Evolutionary conservation across 1,140 invertebrate species (phyloP), one percentile per base, ranked within the genome.

Genomic region (Micrasema longulum): DNA sequence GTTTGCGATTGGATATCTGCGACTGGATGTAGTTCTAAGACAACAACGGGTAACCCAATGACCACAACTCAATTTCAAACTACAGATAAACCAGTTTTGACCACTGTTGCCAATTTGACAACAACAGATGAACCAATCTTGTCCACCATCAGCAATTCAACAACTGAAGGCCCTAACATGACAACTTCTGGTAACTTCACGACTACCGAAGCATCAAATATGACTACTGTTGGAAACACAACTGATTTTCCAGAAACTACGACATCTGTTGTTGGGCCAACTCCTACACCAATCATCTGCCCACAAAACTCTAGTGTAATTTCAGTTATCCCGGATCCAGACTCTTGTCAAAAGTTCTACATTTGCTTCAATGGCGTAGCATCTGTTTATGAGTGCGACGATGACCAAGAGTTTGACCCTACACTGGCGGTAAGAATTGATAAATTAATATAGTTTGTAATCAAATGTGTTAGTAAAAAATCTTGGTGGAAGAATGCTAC

Each of bases 341-440:
- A 14, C 20, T 12, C 7, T 20, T 52, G 48, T 20, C 48, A 52
- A 52, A 2, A 52, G 2, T 52, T 52, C 48, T 52, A 52, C 6
- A 20, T 52, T 14, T 52, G 48, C 23, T 52, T 52, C 48, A 20
- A 14, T 6, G 48, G 48, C 18, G 12, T 20, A 20, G 9, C 48
- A 23, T n/a, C 48, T 0, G 16, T 12, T 20, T 52, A 52, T 11
- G 5, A 14, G 11, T 52, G 48, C 10, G 48, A 52, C 20, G 48
- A 52, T 23, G 48, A 23, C 48, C 12, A 52, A 20, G 48, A 52
- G 12, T 52, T 52, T 20, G 20, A 52, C 20, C 20, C 48, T 11
- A 3, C 12, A 20, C 11, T 12, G 3, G 16, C 20, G 48, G 48
- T 52, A 52, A n/a, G 48, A n/a, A n/a, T n/a, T n/a, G n/a, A n/a